Base-by-base conservation (phyloP, 1,140 invertebrate species). In the Aphaenogaster rudis region DNA sequence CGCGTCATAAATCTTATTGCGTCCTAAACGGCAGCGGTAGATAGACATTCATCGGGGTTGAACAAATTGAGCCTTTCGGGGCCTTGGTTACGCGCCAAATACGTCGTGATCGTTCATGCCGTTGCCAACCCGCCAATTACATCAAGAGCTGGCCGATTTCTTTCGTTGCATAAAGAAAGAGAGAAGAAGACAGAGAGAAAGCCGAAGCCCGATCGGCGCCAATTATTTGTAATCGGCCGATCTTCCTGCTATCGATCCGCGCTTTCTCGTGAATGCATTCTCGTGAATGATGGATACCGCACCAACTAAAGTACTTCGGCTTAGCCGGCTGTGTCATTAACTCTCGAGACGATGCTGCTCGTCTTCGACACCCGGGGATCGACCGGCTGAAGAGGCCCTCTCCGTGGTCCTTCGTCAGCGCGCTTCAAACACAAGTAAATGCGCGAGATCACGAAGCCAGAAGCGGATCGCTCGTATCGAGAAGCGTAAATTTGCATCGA, bases 291-390 rank as follows among this genome's bases (percentile, higher is more conserved):
- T 74, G 67, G 54, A 74, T 61, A 61, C 39, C 52, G 52, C 39
- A 28, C n/a, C 54, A 33, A 69, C 15, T 67, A 76, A 74, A 76
- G 69, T 61, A 61, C 45, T 63, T 84, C 4, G 42, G 69, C 28
- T 84, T 45, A 61, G 54, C 42, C 42, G 33, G n/a, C 80, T 59
- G 85, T 86, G 85, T 86, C 85, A 86, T 86, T 80, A 80, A 82
- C 85, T 86, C 85, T 86, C 77, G 85, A 86, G 85, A 86, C 77
- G 74, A 11, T 33, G 63, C 85, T 52, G 85, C 45, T 81, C 85
- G 63, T 80, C 76, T 86, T 67, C 61, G 84, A 50, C 42, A 81
- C 77, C 33, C 63, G 33, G 28, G 21, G 61, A 71, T 81, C 79
- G 64, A 81, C 17, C 45, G 45, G 21, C 17, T 86, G 33, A 80